Base-by-base conservation (phyloP, 2,113 vertebrate genomes). In the Equus quagga region DNA sequence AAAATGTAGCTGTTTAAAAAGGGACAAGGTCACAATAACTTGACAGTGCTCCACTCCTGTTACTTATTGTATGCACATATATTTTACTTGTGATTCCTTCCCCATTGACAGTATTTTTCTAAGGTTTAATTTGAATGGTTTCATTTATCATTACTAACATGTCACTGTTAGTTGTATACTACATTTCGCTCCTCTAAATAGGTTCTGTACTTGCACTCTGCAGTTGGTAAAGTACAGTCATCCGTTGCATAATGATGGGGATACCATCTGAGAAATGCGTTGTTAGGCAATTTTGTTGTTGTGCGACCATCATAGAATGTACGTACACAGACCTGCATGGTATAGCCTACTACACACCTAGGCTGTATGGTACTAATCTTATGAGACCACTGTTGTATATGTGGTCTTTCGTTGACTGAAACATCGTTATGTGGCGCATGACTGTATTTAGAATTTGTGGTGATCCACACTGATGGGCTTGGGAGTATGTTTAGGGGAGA, bases 1-100 rank as follows among this genome's bases (percentile, higher is more conserved):
- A 96, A 94, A 97, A 97, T 87, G 41, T 76, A 88, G 91, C 60
- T 96, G 33, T 95, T 92, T 94, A 86, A 89, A 96, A 54, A 67
- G 80, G n/a, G 49, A 80, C n/a, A 28, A 72, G 46, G 8, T 81
- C 49, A 33, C 18, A 3, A 0, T 92, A 51, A 79, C 28, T 78
- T 92, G 7, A 36, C 3, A 60, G 0, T 70, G 54, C 31, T 82
- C 2, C 4, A 24, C 1, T 67, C 51, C 19, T 51, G 3, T 44
- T 93, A 49, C 81, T 91, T 41, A 33, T 28, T 64, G 3, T 36
- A 2, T 41, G 36, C 60, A 88, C 46, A 41, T 46, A 12, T 49
- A 54, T 89, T 97, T 94, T 78, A 31, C 64, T 33, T 87, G 14
- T 60, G 15, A 17, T 82, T 91, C 54, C 93, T 90, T 64, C 28